Percentiles rank a stretch among this genome's conserved stretches.
Evolutionary conservation across 2,113 vertebrate genomes (phyloP).

Genomic region (Leuciscus idus): DNA sequence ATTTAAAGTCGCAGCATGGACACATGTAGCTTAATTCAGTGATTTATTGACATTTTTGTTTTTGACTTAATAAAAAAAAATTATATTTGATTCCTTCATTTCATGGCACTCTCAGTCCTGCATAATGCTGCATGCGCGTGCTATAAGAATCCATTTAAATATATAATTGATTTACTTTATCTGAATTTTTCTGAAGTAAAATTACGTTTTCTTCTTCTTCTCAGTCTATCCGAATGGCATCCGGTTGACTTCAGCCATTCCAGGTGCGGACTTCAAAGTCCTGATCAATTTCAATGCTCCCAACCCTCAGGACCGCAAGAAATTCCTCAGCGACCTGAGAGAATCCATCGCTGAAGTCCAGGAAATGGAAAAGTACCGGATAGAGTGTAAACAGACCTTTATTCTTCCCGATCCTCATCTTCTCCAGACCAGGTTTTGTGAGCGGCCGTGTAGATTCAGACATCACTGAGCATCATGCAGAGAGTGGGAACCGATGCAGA

Average conservation of each 20-base stretch:
- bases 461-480: background rate
- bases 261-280: slow-evolving; percentile 95
- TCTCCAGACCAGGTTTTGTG: background rate
- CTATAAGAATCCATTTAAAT: background rate
- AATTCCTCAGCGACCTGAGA: slow-evolving; percentile 95
- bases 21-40: background rate
- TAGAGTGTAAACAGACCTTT: slow-evolving; percentile 89
- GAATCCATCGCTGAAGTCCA: slow-evolving; percentile 97
- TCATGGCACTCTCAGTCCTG: background rate
- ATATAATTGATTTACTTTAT: slow-evolving; percentile 4
- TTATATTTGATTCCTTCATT: background rate
- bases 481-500: background rate
- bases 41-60: background rate
- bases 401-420: background rate
- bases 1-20: background rate
- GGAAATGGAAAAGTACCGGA: slow-evolving; percentile 99
- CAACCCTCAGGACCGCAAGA: slow-evolving; percentile 97
- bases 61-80: background rate
- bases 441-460: background rate
- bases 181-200: slow-evolving; percentile 25
- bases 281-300: slow-evolving; percentile 98
- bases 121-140: background rate
- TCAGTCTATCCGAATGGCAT: slow-evolving; percentile 97
- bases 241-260: slow-evolving; percentile 92
- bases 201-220: background rate